A percentile compares a stretch with the other conserved stretches of the same genome.
Evolutionary conservation across 2,797 vertebrate species (phyloP).

Genomic region (Phalloptychus januarius): DNA sequence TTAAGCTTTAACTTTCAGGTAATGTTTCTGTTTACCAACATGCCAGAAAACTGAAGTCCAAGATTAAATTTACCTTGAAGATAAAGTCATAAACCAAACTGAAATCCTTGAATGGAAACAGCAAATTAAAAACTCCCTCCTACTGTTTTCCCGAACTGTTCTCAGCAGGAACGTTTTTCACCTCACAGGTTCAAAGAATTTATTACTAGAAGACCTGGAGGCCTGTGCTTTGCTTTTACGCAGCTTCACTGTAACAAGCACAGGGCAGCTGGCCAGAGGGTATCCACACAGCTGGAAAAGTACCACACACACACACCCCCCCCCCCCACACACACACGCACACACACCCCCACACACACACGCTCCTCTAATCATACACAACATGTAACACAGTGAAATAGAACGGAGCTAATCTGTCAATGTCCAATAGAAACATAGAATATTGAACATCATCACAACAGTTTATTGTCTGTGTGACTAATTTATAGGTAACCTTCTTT

Average conservation of each 20-base stretch:
- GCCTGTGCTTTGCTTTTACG: constrained; percentile 22
- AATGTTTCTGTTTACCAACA: background rate
- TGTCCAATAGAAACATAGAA: background rate
- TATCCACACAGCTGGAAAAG: constrained; percentile 6
- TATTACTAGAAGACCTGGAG: constrained; percentile 8
- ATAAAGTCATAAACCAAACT: background rate
- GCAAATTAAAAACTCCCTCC: background rate
- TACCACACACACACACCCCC: constrained; percentile 9
- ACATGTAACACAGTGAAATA: background rate
- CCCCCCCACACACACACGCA: background rate
- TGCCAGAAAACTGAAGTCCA: background rate
- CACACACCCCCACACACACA: constrained; percentile 5
- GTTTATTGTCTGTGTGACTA: background rate
- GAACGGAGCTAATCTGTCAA: constrained; percentile 2
- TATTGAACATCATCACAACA: constrained; percentile 12
- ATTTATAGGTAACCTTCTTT: background rate
- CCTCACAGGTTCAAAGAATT: constrained; percentile 33
- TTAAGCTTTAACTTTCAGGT: background rate
- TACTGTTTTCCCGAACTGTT: background rate
- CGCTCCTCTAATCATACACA: background rate
- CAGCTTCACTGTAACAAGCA: background rate
- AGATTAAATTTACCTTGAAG: background rate
- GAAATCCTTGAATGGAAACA: background rate
- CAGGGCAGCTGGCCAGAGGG: constrained; percentile 12
- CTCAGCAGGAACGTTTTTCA: constrained; percentile 7